phyloP scores from a whole-genome alignment of 2,113 vertebrate genomes.

The Dendropsophus ebraccatus region DNA sequence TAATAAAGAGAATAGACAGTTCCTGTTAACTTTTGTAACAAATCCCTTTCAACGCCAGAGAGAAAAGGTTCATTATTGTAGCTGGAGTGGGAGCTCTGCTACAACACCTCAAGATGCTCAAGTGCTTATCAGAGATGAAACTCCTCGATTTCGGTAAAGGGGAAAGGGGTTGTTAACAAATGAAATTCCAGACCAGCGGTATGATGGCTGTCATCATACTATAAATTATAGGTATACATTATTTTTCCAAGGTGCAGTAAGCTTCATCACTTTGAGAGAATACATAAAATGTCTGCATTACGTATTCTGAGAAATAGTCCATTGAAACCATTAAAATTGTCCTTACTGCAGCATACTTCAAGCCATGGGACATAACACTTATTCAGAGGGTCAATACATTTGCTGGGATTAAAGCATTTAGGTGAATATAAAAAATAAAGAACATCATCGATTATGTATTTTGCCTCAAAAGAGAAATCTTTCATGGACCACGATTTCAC shows the following conservation, averaged over 20 bases:
- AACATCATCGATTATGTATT: background rate
- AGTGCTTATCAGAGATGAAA: background rate
- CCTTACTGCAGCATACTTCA: background rate
- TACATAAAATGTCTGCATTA: background rate
- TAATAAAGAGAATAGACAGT: background rate
- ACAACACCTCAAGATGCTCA: background rate
- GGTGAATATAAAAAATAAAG: slow-evolving; percentile 8
- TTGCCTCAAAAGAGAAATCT: background rate
- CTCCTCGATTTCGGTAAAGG: background rate
- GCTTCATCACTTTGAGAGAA: background rate
- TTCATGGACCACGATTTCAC: background rate
- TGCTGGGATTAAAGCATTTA: background rate
- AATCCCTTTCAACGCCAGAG: background rate
- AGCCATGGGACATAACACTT: background rate
- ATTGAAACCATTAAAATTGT: background rate
- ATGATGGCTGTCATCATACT: background rate
- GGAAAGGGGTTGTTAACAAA: background rate
- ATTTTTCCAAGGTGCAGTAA: too few species aligned
- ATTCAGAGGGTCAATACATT: background rate
- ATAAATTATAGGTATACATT: background rate
- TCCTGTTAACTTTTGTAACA: background rate
- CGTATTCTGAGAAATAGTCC: too few species aligned
- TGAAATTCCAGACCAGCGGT: background rate
- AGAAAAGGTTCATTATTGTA: background rate
- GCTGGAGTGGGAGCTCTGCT: background rate